Base-by-base conservation (phyloP, 2,888 invertebrate genomes). In the Aspidiotus rigidus region DNA sequence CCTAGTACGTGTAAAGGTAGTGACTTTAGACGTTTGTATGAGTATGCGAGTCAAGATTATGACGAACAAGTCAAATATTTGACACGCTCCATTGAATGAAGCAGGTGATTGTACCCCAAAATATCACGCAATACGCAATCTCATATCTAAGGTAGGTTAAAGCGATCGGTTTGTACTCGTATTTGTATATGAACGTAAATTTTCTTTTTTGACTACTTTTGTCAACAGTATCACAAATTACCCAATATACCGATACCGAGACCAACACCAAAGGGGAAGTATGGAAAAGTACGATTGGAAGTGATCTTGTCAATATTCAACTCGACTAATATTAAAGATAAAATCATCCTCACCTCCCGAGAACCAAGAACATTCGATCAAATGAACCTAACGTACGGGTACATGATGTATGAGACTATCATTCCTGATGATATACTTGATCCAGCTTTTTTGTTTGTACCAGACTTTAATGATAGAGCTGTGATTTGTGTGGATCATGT, bases 81-180 rank as follows among this genome's bases (percentile, higher is more conserved):
- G n/a, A n/a, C n/a, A n/a, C n/a, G n/a, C n/a, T n/a, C n/a, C n/a
- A n/a, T n/a, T n/a, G n/a, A n/a, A n/a, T n/a, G n/a, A n/a, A n/a
- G n/a, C n/a, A n/a, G n/a, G n/a, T n/a, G n/a, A n/a, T n/a, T n/a
- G n/a, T n/a, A n/a, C n/a, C n/a, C n/a, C n/a, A n/a, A n/a, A 95
- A 79, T 96, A 90, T 79, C 83, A 81, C 73, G 82, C 81, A 5
- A 82, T 91, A 64, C 83, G 86, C 74, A 79, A 85, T 15, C 79
- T 85, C 16, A 79, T 69, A 78, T 83, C 79, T 85, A 85, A 79
- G 75, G 66, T 66, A n/a, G n/a, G n/a, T 59, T 15, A 15, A 79
- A 80, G 71, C 77, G 75, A 66, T 80, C 80, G 76, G 80, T 79
- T 73, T 62, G 11, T 44, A 8, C 11, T 44, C 49, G 9, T 44